Percentiles rank a stretch among this genome's conserved stretches.
Conservation (phyloP, 2,113 vertebrate genomes). For the Empidonax alnorum region DNA sequence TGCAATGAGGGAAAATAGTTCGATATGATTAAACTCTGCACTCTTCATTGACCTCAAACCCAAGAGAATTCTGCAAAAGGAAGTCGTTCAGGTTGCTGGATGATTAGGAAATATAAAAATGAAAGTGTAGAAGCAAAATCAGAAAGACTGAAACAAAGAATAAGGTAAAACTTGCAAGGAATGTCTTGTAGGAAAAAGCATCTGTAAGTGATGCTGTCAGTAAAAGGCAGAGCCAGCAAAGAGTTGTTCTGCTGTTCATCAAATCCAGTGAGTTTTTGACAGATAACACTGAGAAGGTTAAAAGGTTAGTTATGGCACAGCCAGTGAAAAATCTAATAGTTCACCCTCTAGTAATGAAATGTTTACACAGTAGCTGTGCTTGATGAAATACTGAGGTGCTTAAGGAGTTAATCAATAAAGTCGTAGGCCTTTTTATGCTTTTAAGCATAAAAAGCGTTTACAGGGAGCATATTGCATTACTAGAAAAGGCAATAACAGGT, state of each 20-base stretch:
- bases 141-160: background rate
- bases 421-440: background rate
- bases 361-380: background rate
- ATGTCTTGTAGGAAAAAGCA: background rate
- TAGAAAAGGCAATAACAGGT: background rate
- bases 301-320: background rate
- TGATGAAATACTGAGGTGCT: background rate
- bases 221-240: background rate
- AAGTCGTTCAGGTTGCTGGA: background rate
- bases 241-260: background rate
- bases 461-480: background rate
- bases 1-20: fast-evolving
- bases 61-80: background rate
- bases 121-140: background rate
- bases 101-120: background rate
- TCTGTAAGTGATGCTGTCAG: background rate
- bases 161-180: background rate
- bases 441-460: background rate
- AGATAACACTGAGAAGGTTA: background rate
- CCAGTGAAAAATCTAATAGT: background rate
- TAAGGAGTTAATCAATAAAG: background rate
- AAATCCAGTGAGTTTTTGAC: background rate
- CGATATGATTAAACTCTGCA: background rate
- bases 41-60: background rate
- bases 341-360: background rate